Evolutionary conservation across 2,888 invertebrate species (phyloP).

Genomic region (Hypselothyrea guttata): DNA sequence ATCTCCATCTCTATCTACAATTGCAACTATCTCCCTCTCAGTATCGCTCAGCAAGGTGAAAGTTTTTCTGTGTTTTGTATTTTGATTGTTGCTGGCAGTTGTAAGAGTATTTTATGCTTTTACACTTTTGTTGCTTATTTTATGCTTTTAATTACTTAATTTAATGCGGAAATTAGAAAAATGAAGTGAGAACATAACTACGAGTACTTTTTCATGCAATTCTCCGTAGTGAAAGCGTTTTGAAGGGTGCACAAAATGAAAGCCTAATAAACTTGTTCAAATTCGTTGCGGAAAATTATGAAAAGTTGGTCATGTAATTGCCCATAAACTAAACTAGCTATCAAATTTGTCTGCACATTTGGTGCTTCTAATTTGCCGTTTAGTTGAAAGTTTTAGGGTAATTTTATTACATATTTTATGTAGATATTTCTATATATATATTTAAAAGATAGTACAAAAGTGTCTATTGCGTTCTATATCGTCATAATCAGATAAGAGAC

Average conservation of each 20-base stretch:
- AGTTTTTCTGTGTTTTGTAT: constrained; percentile 46
- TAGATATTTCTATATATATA: too few species aligned
- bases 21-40: constrained; percentile 12
- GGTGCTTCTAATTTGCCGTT: too few species aligned
- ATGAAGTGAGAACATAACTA: constrained; percentile 32
- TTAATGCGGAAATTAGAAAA: constrained; percentile 67
- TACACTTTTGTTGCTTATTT: constrained; percentile 27
- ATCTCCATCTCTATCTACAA: constrained; percentile 8
- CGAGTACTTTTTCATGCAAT: constrained; percentile 42
- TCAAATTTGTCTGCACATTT: too few species aligned
- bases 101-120: constrained; percentile 29
- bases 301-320: too few species aligned
- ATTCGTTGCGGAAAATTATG: constrained; percentile 5
- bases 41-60: constrained; percentile 48
- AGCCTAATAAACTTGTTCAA: constrained; percentile 18
- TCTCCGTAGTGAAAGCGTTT: constrained; percentile 49
- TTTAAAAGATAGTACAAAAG: too few species aligned
- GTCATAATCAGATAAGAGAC: too few species aligned
- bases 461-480: too few species aligned
- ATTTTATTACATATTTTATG: too few species aligned
- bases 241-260: constrained; percentile 31
- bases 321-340: too few species aligned
- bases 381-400: too few species aligned
- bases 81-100: constrained; percentile 36
- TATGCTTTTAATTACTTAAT: constrained; percentile 62